phyloP scores from a whole-genome alignment of 2,888 invertebrate genomes.

The Eulithis prunata region DNA sequence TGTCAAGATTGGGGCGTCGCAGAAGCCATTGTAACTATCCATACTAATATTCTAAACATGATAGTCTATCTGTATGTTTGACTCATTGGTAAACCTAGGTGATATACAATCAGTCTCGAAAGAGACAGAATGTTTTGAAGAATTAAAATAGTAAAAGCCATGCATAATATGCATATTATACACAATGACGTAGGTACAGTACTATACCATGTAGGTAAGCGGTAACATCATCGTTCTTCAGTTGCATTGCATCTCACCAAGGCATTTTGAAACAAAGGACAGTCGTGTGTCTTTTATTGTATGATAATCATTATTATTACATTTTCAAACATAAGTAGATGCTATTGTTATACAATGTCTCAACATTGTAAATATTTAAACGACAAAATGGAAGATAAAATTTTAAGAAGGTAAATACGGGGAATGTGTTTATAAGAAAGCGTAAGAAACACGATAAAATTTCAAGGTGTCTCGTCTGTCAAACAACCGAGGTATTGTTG shows the following conservation, averaged over 20 bases:
- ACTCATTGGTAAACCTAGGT: no score
- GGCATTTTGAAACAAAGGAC: slow-evolving; percentile 47
- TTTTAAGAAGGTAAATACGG: no score
- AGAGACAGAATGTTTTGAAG: no score
- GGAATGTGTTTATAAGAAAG: no score
- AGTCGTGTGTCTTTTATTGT: slow-evolving; percentile 46
- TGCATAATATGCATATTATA: no score
- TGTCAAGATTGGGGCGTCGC: slow-evolving; percentile 56
- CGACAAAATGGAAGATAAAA: not conserved
- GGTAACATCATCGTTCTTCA: slow-evolving; percentile 18
- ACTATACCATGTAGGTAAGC: slow-evolving; percentile 41
- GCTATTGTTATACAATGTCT: slow-evolving; percentile 12
- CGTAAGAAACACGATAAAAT: no score
- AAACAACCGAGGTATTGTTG: slow-evolving; percentile 11
- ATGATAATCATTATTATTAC: slow-evolving; percentile 48
- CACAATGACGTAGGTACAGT: no score
- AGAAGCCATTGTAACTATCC: slow-evolving; percentile 65
- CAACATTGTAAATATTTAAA: slow-evolving; percentile 2
- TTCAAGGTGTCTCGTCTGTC: not conserved
- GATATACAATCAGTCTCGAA: no score
- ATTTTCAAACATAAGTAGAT: slow-evolving; percentile 28
- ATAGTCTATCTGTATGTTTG: slow-evolving; percentile 41
- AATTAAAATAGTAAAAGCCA: no score
- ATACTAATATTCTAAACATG: not conserved
- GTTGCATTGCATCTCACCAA: slow-evolving; percentile 48